Evolutionary conservation across 2,113 vertebrate species (phyloP), one percentile per base, ranked within the genome.

Genomic region (Percopsis transmontana): DNA sequence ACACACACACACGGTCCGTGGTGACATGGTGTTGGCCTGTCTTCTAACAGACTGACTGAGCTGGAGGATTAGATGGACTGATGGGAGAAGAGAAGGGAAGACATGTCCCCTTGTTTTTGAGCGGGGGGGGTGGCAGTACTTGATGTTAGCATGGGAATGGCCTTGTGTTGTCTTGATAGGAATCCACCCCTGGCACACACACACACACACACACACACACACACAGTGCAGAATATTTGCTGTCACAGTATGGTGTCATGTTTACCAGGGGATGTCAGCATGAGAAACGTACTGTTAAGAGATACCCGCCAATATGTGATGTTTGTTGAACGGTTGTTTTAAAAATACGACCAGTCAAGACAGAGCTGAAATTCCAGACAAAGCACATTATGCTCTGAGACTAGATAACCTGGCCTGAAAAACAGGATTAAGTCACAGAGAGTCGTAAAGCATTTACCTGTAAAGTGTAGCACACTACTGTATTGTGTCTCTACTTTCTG

Each of bases 71-170:
- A 20, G 50, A 24, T 40, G 23, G 57, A 16, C 33, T 23, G 54
- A 66, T 72, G 20, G 21, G 69, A 20, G 33, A 21, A 50, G 51
- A 61, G 59, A 24, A 45, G 55, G 63, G 47, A 52, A 48, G 40
- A 11, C 5, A 27, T 53, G 42, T 65, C 57, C 33, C 82, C 82
- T 81, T 80, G 55, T 75, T 64, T 53, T 62, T 88, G 82, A 81
- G 84, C 77, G 74, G 72, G 70, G 58, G 62, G 27, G 77, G 81
- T 81, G 74, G 70, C 63, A 56, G 68, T 63, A 72, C 67, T 83
- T 75, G 78, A 74, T 24, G 51, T 53, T 24, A 24, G 51, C 21
- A 53, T 27, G 77, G 81, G 76, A 83, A 76, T 69, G 74, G 54
- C 44, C 50, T 2, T n/a, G 56, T 1, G 40, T 23, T 1, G 40